These are phyloP conservation scores for Leucosticte australis DNA, from an alignment of 2,113 vertebrate species.

Conservation along the genomic window DNA sequence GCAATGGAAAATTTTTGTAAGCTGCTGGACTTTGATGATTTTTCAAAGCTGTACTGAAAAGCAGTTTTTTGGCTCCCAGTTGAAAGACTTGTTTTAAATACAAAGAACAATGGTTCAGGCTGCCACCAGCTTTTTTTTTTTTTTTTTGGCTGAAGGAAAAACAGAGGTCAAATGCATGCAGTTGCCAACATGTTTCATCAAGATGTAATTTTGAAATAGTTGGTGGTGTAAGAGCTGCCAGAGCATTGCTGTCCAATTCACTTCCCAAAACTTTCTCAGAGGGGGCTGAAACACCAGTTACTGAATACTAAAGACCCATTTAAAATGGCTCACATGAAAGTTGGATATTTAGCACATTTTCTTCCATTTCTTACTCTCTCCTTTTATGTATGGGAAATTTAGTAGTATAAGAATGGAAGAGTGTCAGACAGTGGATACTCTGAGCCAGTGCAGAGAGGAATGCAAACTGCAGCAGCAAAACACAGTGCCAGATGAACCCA, in stretches of 20 bases:
- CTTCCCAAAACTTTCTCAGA: not conserved
- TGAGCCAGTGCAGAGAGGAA: not conserved
- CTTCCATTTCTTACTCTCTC: not conserved
- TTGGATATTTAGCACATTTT: not conserved
- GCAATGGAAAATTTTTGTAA: not conserved
- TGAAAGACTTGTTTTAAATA: conserved; percentile 40
- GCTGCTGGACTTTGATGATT: not conserved
- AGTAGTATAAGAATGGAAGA: not conserved
- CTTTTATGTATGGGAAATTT: not conserved
- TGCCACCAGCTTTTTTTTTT: not conserved
- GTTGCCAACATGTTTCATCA: not conserved
- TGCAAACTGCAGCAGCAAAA: not conserved
- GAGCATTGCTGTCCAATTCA: not conserved
- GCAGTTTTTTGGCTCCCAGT: not conserved
- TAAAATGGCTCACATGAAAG: not conserved
- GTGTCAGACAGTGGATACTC: not conserved
- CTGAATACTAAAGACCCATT: not conserved
- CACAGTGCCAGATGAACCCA: not conserved
- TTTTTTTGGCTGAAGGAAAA: not conserved
- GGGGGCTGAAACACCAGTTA: not conserved
- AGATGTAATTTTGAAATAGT: not conserved
- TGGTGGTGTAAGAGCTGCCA: not conserved
- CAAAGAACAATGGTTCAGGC: not conserved
- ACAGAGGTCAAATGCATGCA: not conserved
- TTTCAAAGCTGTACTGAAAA: conserved; percentile 15